phyloP scores from a whole-genome alignment of 2,888 invertebrate species.

The Meteorus colon region DNA sequence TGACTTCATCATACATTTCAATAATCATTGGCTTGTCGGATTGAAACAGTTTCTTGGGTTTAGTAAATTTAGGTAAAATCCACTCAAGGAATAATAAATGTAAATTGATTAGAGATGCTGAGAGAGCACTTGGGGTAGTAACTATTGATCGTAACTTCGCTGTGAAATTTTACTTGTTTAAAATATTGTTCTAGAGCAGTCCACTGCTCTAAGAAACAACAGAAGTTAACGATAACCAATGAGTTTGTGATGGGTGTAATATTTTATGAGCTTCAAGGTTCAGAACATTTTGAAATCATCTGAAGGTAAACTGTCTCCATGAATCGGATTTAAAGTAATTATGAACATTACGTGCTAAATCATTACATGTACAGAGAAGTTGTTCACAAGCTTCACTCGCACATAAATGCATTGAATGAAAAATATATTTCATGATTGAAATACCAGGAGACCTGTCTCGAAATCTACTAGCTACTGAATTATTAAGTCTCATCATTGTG shows the following conservation, averaged over 20 bases:
- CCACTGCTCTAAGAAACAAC: conserved; percentile 61
- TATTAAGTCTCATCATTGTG: conserved; percentile 58
- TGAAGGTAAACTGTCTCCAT: conserved; percentile 50
- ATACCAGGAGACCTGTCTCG: conserved; percentile 22
- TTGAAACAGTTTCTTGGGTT: conserved; percentile 49
- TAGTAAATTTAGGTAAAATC: conserved; percentile 49
- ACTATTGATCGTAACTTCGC: conserved; percentile 44
- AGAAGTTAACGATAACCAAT: conserved; percentile 59
- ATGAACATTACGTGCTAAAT: conserved; percentile 59
- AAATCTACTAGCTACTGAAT: conserved; percentile 59
- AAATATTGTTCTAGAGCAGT: conserved; percentile 57
- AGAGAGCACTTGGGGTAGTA: conserved; percentile 46
- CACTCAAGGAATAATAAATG: conserved; percentile 49
- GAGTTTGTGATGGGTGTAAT: conserved; percentile 57
- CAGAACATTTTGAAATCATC: conserved; percentile 54
- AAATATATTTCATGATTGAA: conserved; percentile 58
- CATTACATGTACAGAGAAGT: conserved; percentile 58
- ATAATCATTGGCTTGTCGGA: not conserved
- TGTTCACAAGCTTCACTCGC: conserved; percentile 60
- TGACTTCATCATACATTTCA: too few species aligned
- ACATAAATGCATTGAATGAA: conserved; percentile 63
- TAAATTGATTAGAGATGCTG: conserved; percentile 50
- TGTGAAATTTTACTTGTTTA: conserved; percentile 45
- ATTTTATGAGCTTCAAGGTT: conserved; percentile 54
- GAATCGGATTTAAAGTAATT: conserved; percentile 54